Conservation (phyloP, 1,140 invertebrate species). For the Palaemon carinicauda region DNA sequence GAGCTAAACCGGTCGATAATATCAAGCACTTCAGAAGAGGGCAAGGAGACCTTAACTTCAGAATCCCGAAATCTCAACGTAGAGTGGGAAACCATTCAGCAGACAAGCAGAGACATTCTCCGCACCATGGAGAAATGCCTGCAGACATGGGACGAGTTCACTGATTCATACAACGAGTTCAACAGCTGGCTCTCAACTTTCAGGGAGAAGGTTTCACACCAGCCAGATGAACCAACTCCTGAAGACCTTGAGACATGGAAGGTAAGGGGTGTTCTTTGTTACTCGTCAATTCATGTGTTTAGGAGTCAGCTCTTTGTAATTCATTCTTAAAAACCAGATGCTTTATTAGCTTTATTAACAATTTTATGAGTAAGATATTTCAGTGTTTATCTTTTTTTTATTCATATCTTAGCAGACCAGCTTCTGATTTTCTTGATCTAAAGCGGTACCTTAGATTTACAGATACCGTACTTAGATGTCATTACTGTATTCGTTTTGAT, state of each 20-base stretch:
- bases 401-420: too few species aligned
- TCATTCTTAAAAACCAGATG: too few species aligned
- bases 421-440: too few species aligned
- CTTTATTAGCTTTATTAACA: too few species aligned
- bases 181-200: slow-evolving; percentile 80
- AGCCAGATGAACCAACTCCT: slow-evolving; percentile 76
- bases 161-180: slow-evolving; percentile 75
- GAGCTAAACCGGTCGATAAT: slow-evolving; percentile 81
- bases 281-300: too few species aligned
- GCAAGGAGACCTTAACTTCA: slow-evolving; percentile 83
- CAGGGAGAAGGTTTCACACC: slow-evolving; percentile 77
- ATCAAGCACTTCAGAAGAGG: slow-evolving; percentile 83
- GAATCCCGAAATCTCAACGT: slow-evolving; percentile 85
- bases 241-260: slow-evolving; percentile 80
- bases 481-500: too few species aligned
- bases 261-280: slow-evolving; percentile 53
- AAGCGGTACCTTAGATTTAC: too few species aligned
- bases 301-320: too few species aligned
- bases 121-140: slow-evolving; percentile 81
- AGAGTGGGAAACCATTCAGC: slow-evolving; percentile 86
- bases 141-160: slow-evolving; percentile 86
- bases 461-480: too few species aligned
- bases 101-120: slow-evolving; percentile 81
- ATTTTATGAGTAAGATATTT: too few species aligned
- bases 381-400: too few species aligned